Base-by-base conservation (phyloP, 1,140 invertebrate species). In the Euura saliciscinereae region DNA sequence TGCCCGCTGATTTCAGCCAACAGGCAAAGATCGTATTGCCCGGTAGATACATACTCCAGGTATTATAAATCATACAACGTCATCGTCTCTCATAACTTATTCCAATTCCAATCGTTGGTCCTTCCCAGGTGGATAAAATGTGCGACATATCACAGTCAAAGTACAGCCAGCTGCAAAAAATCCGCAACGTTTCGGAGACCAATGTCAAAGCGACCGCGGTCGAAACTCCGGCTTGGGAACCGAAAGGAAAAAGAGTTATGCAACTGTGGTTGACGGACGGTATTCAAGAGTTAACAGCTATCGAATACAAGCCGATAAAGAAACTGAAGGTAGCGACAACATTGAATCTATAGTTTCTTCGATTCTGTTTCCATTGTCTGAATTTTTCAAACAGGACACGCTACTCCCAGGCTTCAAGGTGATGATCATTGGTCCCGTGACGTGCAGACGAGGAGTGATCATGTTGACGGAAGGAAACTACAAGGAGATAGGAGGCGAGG, bases 231-330 rank as follows among this genome's bases (percentile, higher is more conserved):
- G 72, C 74, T 13, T 86, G 83, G 79, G 79, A 86, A 66, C 77
- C 79, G 46, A 85, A 79, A 42, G 78, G 83, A 5, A 90, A 90
- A 74, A 85, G 93, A 80, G 93, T 94, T 90, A 87, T 95, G 72
- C 91, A 93, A 82, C 81, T 96, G 51, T 90, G 89, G 68, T 83
- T 96, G 70, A 95, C 94, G 42, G 95, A 96, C 90, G 95, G 95
- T 10, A 86, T 89, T 2, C 91, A 92, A 79, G 86, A 91, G 76
- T 78, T 96, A 44, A 85, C 87, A 71, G 95, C 90, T 1, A 92
- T 96, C 82, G 95, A 96, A 84, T 93, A 94, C 79, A 90, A 87
- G 77, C 88, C 90, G 0, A 91, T 95, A 76, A 81, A 85, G 68
- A 85, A 87, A 73, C 83, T 96, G 7, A 90, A 88, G 78, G 85